A percentile compares a stretch with the other conserved stretches of the same genome.
phyloP scores from a whole-genome alignment of 1,140 invertebrate genomes.

The Chrysoperla carnea region DNA sequence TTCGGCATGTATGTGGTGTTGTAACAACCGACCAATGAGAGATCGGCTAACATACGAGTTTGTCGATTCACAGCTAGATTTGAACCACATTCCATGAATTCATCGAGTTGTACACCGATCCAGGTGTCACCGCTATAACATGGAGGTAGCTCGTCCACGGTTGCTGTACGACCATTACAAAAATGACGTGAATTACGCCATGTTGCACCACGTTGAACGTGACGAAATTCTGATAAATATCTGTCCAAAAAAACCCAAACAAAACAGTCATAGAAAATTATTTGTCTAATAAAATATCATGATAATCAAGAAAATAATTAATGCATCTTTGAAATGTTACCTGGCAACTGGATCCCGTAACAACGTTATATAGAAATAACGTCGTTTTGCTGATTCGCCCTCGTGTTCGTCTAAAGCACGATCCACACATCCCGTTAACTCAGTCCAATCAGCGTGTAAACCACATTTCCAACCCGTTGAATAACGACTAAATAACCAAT shows the following conservation, averaged over 20 bases:
- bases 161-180: conserved; percentile 70
- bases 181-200: conserved; percentile 75
- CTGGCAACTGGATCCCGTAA: conserved; percentile 75
- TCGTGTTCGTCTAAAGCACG: conserved; percentile 73
- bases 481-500: conserved; percentile 96
- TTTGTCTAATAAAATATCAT: background rate
- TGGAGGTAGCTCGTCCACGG: conserved; percentile 52
- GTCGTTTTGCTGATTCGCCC: conserved; percentile 53
- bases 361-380: conserved; percentile 94
- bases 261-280: background rate
- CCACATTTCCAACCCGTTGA: conserved; percentile 99
- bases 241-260: conserved; percentile 24
- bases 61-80: conserved; percentile 94
- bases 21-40: conserved; percentile 90
- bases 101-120: conserved; percentile 47
- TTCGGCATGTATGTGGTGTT: conserved; percentile 58
- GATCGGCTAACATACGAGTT: conserved; percentile 92
- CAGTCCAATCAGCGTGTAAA: conserved; percentile 96
- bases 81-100: conserved; percentile 77
- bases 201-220: conserved; percentile 94
- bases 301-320: background rate
- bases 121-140: conserved; percentile 52
- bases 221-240: conserved; percentile 85
- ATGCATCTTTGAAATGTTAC: conserved; percentile 11
- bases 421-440: conserved; percentile 80